Evolutionary conservation across 2,113 vertebrate genomes (phyloP).

Genomic region (Crypturellus undulatus): DNA sequence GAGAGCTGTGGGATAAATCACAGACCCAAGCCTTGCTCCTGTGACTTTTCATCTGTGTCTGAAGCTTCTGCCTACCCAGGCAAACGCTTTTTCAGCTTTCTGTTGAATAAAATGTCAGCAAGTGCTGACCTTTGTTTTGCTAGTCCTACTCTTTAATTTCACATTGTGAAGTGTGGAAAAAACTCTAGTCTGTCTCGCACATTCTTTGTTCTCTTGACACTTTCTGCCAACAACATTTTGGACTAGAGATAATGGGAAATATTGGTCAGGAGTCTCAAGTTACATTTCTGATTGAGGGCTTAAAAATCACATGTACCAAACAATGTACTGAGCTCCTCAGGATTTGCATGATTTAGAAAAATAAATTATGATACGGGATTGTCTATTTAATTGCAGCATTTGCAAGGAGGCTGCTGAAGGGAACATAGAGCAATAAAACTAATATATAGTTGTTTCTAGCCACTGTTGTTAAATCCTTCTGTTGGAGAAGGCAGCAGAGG

Average conservation of each 20-base stretch:
- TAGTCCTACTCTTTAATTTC: background rate
- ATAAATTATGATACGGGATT: background rate
- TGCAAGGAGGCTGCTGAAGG: background rate
- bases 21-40: background rate
- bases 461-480: background rate
- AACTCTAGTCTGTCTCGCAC: background rate
- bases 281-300: background rate
- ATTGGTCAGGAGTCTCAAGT: background rate
- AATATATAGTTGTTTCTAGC: background rate
- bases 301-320: background rate
- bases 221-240: background rate
- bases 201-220: background rate
- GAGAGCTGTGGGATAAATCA: background rate
- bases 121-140: background rate
- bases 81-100: background rate
- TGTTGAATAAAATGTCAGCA: slow-evolving; percentile 6
- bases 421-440: background rate
- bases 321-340: background rate
- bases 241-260: background rate
- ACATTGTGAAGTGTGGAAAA: background rate
- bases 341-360: slow-evolving; percentile 5
- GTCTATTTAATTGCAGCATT: background rate
- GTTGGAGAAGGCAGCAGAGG: slow-evolving; percentile 1
- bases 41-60: background rate
- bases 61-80: background rate